phyloP scores from a whole-genome alignment of 2,797 vertebrate species.

The Melanotaenia trifasciata region DNA sequence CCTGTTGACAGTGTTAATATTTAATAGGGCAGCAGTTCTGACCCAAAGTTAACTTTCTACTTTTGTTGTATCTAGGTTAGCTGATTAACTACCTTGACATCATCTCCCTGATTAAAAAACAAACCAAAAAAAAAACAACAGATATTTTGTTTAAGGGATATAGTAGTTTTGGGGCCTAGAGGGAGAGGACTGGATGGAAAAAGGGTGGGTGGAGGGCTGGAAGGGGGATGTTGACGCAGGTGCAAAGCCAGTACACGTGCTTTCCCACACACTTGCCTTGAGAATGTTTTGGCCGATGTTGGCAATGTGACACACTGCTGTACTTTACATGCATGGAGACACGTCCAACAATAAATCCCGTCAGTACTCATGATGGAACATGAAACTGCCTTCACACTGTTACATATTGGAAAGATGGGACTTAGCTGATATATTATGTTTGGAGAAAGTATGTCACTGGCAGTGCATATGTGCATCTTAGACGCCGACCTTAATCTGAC shows the following conservation, averaged over 20 bases:
- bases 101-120: background rate
- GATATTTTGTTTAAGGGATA: background rate
- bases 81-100: conserved; percentile 11
- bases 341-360: conserved; percentile 3
- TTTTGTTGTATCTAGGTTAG: conserved; percentile 15
- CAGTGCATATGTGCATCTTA: conserved; percentile 26
- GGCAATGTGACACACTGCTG: background rate
- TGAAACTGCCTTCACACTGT: conserved; percentile 16
- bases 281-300: conserved; percentile 4
- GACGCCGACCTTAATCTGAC: conserved; percentile 41
- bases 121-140: conserved; percentile 1
- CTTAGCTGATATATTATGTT: conserved; percentile 41
- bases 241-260: conserved; percentile 7
- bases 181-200: background rate
- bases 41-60: conserved; percentile 19
- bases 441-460: conserved; percentile 47
- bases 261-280: conserved; percentile 9
- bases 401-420: conserved; percentile 8
- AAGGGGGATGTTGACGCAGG: conserved; percentile 8
- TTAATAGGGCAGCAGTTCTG: background rate
- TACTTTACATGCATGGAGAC: background rate
- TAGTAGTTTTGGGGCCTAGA: background rate
- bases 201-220: background rate
- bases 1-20: conserved; percentile 42
- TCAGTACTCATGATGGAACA: background rate